Evolutionary conservation across 2,888 invertebrate genomes (phyloP).

Genomic region (Polyommatus iphigenia): DNA sequence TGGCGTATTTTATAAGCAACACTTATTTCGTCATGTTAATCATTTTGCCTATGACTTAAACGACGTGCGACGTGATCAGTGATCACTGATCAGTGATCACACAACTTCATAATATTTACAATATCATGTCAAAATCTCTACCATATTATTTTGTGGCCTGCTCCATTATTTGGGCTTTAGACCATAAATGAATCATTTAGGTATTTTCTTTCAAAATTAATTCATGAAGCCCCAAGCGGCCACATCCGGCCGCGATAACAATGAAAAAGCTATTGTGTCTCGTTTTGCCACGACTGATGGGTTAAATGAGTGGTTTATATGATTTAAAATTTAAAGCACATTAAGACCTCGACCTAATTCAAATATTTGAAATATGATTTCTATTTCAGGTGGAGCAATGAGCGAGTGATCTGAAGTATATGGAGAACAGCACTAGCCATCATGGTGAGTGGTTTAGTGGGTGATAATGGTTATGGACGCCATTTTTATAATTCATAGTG

Average conservation of each 20-base stretch:
- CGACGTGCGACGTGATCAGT: too few relatives aligned
- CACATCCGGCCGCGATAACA: too few relatives aligned
- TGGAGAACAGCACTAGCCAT: slow-evolving; percentile 66
- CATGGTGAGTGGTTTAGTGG: slow-evolving; percentile 62
- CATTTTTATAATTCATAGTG: neutral
- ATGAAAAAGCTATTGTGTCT: too few relatives aligned
- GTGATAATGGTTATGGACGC: slow-evolving; percentile 44
- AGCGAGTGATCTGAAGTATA: slow-evolving; percentile 62
- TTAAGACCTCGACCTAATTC: neutral
- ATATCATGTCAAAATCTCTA: too few relatives aligned
- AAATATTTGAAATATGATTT: slow-evolving; percentile 9
- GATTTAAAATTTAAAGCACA: neutral
- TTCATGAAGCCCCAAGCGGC: too few relatives aligned
- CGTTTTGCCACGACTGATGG: too few relatives aligned
- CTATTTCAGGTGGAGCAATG: slow-evolving; percentile 39
- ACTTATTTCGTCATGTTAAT: neutral
- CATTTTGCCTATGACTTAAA: neutral
- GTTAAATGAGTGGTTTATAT: neutral
- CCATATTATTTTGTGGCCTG: too few relatives aligned
- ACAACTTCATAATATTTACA: too few relatives aligned
- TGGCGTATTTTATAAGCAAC: neutral
- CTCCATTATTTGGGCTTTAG: too few relatives aligned
- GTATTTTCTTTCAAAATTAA: neutral
- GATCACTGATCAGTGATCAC: too few relatives aligned
- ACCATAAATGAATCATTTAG: too few relatives aligned